phyloP scores from a whole-genome alignment of 2,113 vertebrate genomes.

The Silurus meridionalis region DNA sequence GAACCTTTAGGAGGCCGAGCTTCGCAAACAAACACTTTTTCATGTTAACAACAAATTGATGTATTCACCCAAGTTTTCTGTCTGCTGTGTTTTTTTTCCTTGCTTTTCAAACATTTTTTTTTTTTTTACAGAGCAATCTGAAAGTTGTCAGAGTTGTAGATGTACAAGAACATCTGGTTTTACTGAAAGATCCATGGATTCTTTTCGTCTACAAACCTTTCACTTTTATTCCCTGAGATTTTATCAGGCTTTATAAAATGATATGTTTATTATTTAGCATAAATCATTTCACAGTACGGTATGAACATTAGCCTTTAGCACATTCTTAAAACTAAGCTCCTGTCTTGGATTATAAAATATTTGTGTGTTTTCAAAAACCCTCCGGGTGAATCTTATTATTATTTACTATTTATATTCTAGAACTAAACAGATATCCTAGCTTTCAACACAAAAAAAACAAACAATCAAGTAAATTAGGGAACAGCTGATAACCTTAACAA shows the following conservation, averaged over 20 bases:
- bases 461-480: not conserved
- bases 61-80: conserved; percentile 58
- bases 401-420: not conserved
- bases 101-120: not conserved
- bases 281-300: not conserved
- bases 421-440: not conserved
- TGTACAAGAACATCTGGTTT: not conserved
- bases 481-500: not conserved
- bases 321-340: not conserved
- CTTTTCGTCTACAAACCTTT: not conserved
- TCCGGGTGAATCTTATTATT: not conserved
- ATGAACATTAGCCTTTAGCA: not conserved
- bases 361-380: not conserved
- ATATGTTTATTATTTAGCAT: not conserved
- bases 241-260: not conserved
- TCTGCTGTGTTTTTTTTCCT: conserved; percentile 55
- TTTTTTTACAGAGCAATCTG: not conserved
- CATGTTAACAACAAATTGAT: conserved; percentile 38
- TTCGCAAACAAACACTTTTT: conserved; percentile 82
- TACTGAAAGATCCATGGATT: not conserved
- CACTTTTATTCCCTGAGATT: not conserved
- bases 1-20: conserved; percentile 80
- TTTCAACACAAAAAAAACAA: not conserved
- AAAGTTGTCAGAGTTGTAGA: not conserved
- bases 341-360: not conserved